Evolutionary conservation across 2,888 invertebrate species (phyloP).

Genomic region (Octodonta nipae): DNA sequence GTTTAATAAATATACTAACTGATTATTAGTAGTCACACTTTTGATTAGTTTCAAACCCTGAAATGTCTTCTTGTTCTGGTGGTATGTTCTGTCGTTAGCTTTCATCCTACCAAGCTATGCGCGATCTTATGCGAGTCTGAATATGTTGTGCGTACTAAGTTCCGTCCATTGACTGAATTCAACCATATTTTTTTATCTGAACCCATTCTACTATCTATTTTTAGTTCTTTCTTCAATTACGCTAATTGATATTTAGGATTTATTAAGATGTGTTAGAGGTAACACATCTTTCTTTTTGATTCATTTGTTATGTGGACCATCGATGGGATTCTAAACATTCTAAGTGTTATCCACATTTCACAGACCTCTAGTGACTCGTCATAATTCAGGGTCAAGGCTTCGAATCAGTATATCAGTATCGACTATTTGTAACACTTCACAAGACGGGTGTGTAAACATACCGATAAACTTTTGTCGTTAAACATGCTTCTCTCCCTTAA

Average conservation of each 20-base stretch:
- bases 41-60: too few relatives aligned
- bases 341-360: neutral
- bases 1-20: too few relatives aligned
- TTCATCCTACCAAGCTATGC: too few relatives aligned
- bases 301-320: neutral
- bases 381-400: constrained; percentile 1
- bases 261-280: neutral
- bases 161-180: too few relatives aligned
- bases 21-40: too few relatives aligned
- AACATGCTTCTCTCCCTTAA: neutral
- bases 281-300: too few relatives aligned
- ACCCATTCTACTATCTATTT: too few relatives aligned
- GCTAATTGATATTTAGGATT: neutral
- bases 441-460: constrained; percentile 1
- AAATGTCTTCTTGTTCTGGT: too few relatives aligned
- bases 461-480: neutral
- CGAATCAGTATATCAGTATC: neutral
- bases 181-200: too few relatives aligned
- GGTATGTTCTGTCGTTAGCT: too few relatives aligned
- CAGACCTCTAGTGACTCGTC: constrained; percentile 1
- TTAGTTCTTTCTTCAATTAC: constrained; percentile 1
- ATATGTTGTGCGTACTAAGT: too few relatives aligned
- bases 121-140: too few relatives aligned
- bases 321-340: neutral
- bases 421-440: neutral